phyloP scores from a whole-genome alignment of 1,140 invertebrate species.

The Temnothorax nylanderi region DNA sequence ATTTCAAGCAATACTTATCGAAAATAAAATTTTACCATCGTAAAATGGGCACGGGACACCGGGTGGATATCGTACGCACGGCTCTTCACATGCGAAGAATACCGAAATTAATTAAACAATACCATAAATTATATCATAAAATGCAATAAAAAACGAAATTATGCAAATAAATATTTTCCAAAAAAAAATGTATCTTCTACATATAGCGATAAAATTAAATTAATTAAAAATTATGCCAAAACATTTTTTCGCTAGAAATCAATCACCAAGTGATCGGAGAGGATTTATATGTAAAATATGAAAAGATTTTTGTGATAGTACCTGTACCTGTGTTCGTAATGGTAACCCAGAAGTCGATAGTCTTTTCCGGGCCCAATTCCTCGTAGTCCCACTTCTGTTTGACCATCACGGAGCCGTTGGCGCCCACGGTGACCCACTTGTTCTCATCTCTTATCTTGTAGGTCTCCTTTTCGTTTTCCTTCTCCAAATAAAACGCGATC shows the following conservation, averaged over 20 bases:
- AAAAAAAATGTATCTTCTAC: not conserved
- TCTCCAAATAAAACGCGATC: slow-evolving; percentile 95
- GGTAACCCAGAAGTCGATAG: slow-evolving; percentile 98
- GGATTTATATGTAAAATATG: not conserved
- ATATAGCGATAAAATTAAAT: slow-evolving; percentile 15
- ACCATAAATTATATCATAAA: slow-evolving; percentile 11
- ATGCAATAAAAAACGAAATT: not conserved
- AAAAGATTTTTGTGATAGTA: slow-evolving; percentile 12
- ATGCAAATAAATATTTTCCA: not conserved
- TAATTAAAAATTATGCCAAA: not conserved
- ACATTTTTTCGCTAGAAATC: not conserved
- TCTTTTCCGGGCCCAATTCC: slow-evolving; percentile 97
- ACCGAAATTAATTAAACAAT: slow-evolving; percentile 59
- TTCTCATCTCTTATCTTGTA: slow-evolving; percentile 97
- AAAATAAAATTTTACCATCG: slow-evolving; percentile 76
- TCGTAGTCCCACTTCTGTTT: slow-evolving; percentile 99
- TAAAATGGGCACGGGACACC: slow-evolving; percentile 71
- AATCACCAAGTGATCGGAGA: not conserved
- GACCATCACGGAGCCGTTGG: slow-evolving; percentile 95
- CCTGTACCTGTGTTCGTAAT: slow-evolving; percentile 92
- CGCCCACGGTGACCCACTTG: slow-evolving; percentile 96
- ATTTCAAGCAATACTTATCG: slow-evolving; percentile 42
- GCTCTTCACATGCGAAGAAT: slow-evolving; percentile 61
- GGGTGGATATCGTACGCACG: slow-evolving; percentile 71
- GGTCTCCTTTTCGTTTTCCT: slow-evolving; percentile 95